A percentile compares a stretch with the other conserved stretches of the same genome.
Conservation (phyloP, 2,888 invertebrate genomes). For the Busseola fusca region DNA sequence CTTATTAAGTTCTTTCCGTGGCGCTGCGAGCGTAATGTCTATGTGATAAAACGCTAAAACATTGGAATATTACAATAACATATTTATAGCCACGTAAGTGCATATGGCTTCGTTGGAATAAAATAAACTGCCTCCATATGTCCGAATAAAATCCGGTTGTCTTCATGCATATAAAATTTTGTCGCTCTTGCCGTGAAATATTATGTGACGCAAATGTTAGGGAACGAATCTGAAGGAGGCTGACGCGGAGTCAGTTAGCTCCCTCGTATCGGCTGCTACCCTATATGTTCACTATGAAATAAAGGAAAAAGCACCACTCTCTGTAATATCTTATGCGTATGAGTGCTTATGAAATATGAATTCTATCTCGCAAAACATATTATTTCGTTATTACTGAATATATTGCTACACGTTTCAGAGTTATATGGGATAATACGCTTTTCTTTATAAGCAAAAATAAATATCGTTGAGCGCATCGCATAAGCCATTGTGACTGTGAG, state of each 20-base stretch:
- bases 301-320: constrained; percentile 82
- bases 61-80: constrained; percentile 32
- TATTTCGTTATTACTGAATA: constrained; percentile 87
- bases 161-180: constrained; percentile 83
- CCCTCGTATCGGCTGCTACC: constrained; percentile 76
- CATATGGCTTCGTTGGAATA: constrained; percentile 62
- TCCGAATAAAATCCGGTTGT: constrained; percentile 79
- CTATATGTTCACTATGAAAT: constrained; percentile 86
- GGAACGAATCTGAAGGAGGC: constrained; percentile 79
- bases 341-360: constrained; percentile 88
- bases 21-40: constrained; percentile 15
- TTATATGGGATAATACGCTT: constrained; percentile 74
- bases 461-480: constrained; percentile 67
- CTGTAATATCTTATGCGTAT: constrained; percentile 84
- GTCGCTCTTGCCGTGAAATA: constrained; percentile 78
- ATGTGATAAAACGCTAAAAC: constrained; percentile 32
- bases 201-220: constrained; percentile 81
- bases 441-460: constrained; percentile 78
- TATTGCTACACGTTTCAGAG: constrained; percentile 81
- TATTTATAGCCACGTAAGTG: constrained; percentile 49
- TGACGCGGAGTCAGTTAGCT: constrained; percentile 76
- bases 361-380: constrained; percentile 86
- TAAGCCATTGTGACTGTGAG: constrained; percentile 61
- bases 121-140: constrained; percentile 74
- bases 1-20: constrained; percentile 38